A percentile compares a stretch with the other conserved stretches of the same genome.
Evolutionary conservation across 2,888 invertebrate genomes (phyloP).

Genomic region (Stenotaenia linearis): DNA sequence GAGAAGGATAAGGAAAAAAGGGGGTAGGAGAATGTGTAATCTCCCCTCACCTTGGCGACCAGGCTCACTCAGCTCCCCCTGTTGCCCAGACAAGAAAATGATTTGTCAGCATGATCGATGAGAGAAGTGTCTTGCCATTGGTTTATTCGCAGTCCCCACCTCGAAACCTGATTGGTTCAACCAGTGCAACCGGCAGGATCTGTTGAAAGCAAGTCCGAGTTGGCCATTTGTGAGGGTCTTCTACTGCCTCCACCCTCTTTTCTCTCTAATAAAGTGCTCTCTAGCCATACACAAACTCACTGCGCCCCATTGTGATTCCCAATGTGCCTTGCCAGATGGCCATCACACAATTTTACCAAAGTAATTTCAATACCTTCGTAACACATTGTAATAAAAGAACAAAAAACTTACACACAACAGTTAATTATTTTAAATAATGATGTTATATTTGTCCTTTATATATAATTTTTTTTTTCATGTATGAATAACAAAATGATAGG

Average conservation of each 20-base stretch:
- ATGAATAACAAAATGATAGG: no score
- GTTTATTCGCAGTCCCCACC: constrained; percentile 26
- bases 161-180: constrained; percentile 6
- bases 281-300: constrained; percentile 20
- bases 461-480: no score
- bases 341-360: not conserved
- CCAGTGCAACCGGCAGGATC: not conserved
- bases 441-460: no score
- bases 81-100: constrained; percentile 26
- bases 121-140: constrained; percentile 10
- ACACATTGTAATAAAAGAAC: not conserved
- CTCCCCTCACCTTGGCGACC: constrained; percentile 26
- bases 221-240: constrained; percentile 21
- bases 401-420: no score
- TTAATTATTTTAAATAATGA: no score
- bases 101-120: constrained; percentile 24
- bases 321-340: not conserved
- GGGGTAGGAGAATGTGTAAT: constrained; percentile 19
- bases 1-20: constrained; percentile 17
- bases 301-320: not conserved
- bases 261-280: constrained; percentile 21
- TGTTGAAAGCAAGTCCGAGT: constrained; percentile 21
- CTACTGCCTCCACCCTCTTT: constrained; percentile 8
- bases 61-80: constrained; percentile 17
- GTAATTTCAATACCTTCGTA: not conserved